Conservation (phyloP, 2,797 vertebrate species). For the Characodon lateralis region DNA sequence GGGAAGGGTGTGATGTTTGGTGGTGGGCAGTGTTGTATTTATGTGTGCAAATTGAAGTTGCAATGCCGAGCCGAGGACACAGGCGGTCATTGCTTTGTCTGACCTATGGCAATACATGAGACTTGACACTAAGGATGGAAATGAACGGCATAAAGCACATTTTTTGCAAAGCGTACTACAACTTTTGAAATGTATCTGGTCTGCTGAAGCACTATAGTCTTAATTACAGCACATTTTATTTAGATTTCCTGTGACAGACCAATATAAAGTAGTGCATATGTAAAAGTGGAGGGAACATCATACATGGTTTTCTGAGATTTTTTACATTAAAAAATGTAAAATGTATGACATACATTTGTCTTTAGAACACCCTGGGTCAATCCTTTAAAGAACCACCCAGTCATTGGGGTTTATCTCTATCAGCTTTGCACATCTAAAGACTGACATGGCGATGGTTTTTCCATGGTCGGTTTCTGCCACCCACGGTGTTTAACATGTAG, state of each 20-base stretch:
- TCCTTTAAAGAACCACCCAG: too few species aligned
- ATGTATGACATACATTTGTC: too few species aligned
- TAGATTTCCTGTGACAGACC: not conserved
- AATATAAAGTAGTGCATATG: not conserved
- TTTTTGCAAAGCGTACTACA: constrained; percentile 4
- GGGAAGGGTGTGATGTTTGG: constrained; percentile 69
- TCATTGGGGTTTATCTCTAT: not conserved
- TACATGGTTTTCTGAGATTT: too few species aligned
- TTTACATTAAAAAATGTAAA: too few species aligned
- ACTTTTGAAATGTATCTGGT: constrained; percentile 17
- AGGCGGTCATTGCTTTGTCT: constrained; percentile 63
- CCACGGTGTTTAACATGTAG: not conserved
- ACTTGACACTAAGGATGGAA: constrained; percentile 35
- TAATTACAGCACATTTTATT: not conserved
- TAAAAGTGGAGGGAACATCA: not conserved
- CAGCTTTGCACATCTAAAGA: not conserved
- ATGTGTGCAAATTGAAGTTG: constrained; percentile 45
- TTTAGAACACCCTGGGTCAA: too few species aligned
- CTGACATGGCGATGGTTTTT: not conserved
- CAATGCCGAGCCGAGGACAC: constrained; percentile 52
- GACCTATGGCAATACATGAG: constrained; percentile 48
- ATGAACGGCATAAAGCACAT: constrained; percentile 11
- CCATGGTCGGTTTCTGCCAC: not conserved
- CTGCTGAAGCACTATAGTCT: not conserved
- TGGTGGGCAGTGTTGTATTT: constrained; percentile 63